These are phyloP conservation scores for Strix uralensis DNA, from an alignment of 2,113 vertebrate genomes.

Conservation along the genomic window DNA sequence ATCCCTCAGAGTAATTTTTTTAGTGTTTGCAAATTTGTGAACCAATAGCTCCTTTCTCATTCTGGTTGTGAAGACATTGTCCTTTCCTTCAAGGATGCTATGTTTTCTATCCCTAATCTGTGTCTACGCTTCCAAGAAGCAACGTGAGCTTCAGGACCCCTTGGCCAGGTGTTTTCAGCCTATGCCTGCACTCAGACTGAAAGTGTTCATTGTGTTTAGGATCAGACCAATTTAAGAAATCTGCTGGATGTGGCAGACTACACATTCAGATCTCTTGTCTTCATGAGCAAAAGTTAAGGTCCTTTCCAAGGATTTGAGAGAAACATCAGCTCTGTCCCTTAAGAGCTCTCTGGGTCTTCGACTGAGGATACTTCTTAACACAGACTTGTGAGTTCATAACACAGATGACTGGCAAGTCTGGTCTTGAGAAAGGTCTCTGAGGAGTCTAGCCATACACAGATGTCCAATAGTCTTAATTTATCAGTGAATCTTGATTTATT, in stretches of 20 bases:
- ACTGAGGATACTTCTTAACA: not conserved
- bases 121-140: not conserved
- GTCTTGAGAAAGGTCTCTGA: not conserved
- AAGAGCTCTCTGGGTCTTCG: not conserved
- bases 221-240: not conserved
- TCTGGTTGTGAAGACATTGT: not conserved
- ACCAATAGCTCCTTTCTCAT: not conserved
- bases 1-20: not conserved
- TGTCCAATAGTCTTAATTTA: not conserved
- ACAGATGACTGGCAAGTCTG: not conserved
- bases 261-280: not conserved
- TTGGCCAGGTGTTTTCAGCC: not conserved
- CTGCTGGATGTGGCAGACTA: not conserved
- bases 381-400: not conserved
- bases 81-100: not conserved
- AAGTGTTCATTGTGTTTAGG: not conserved
- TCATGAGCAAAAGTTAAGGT: not conserved
- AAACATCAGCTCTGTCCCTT: not conserved
- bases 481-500: not conserved
- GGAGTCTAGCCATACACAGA: not conserved
- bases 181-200: not conserved
- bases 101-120: not conserved
- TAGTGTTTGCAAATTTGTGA: not conserved
- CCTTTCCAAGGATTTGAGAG: not conserved
- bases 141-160: not conserved